These are phyloP conservation scores for Biston stratarius DNA, from an alignment of 2,888 invertebrate genomes.

Conservation along the genomic window DNA sequence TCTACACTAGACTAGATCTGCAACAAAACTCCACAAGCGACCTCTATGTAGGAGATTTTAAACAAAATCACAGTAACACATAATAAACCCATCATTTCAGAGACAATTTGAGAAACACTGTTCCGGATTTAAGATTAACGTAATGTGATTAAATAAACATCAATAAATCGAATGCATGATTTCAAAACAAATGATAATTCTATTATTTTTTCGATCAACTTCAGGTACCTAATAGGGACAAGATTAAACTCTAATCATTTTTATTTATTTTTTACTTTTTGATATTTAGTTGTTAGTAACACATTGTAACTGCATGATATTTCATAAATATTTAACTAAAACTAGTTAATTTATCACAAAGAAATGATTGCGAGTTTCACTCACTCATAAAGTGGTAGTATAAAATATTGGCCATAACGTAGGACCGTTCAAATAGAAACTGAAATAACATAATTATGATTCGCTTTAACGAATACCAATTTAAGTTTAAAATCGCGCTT, in stretches of 20 bases:
- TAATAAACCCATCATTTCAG: constrained; percentile 56
- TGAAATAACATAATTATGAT: constrained; percentile 33
- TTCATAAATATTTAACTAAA: constrained; percentile 42
- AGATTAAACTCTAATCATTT: constrained; percentile 53
- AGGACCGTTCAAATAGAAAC: constrained; percentile 34
- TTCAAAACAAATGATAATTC: constrained; percentile 37
- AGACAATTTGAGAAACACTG: constrained; percentile 83
- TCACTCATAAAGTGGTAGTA: constrained; percentile 46
- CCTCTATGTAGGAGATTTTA: constrained; percentile 59
- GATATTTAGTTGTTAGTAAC: constrained; percentile 30
- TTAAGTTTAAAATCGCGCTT: constrained; percentile 28
- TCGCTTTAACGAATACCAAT: constrained; percentile 22
- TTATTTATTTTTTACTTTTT: constrained; percentile 45
- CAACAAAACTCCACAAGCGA: constrained; percentile 65
- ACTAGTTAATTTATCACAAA: constrained; percentile 52
- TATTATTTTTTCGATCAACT: constrained; percentile 61
- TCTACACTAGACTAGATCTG: constrained; percentile 82
- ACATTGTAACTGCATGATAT: constrained; percentile 37
- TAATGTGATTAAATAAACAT: constrained; percentile 51
- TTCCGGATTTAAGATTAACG: constrained; percentile 63
- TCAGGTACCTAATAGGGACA: constrained; percentile 83
- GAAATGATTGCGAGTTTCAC: constrained; percentile 48
- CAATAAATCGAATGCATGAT: constrained; percentile 47
- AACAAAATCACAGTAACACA: constrained; percentile 62
- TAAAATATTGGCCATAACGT: constrained; percentile 43